phyloP scores from a whole-genome alignment of 2,797 vertebrate genomes.

The Neosalanx taihuensis region DNA sequence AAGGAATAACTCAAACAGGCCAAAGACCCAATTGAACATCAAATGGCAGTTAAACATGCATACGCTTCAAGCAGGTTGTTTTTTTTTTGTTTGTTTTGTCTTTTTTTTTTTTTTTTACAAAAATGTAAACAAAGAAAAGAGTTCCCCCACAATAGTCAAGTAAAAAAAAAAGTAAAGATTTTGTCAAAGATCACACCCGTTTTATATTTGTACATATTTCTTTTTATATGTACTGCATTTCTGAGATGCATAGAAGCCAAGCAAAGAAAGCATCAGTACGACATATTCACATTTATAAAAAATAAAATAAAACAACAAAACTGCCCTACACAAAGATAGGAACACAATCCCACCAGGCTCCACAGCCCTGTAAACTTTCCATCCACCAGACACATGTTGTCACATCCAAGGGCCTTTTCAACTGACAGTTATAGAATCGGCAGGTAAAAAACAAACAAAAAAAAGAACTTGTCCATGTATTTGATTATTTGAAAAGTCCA shows the following conservation, averaged over 20 bases:
- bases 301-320: constrained; percentile 26
- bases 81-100: constrained; percentile 26
- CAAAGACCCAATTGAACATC: constrained; percentile 27
- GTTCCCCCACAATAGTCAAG: constrained; percentile 51
- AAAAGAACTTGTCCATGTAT: constrained; percentile 51
- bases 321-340: constrained; percentile 49
- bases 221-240: constrained; percentile 45
- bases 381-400: constrained; percentile 66
- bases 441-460: constrained; percentile 60
- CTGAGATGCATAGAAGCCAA: constrained; percentile 64
- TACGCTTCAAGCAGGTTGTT: constrained; percentile 55
- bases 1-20: constrained; percentile 50
- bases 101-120: too few species aligned
- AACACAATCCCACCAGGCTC: constrained; percentile 52
- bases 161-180: constrained; percentile 32
- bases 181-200: constrained; percentile 56
- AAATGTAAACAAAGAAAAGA: constrained; percentile 63
- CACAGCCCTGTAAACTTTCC: constrained; percentile 62
- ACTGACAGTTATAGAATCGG: constrained; percentile 55
- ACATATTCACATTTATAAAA: constrained; percentile 59
- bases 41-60: constrained; percentile 65
- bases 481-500: constrained; percentile 53
- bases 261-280: constrained; percentile 44
- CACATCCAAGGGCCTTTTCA: constrained; percentile 63
- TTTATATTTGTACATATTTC: constrained; percentile 58